Conservation (phyloP, 2,797 vertebrate genomes). For the Chiloscyllium punctatum region DNA sequence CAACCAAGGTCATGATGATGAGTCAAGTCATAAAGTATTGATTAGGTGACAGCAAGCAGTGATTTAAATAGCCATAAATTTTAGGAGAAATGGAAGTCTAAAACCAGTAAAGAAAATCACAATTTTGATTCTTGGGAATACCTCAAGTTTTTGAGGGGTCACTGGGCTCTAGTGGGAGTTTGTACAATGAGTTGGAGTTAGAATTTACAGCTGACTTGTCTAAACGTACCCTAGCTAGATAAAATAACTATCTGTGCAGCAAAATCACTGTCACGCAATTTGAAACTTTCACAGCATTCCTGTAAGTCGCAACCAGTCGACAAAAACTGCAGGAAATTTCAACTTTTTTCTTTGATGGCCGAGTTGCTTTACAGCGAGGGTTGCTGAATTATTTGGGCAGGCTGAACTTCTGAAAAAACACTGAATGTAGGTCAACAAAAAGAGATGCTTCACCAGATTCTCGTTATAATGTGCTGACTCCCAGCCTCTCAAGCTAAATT, state of each 20-base stretch:
- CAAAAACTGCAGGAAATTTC: not conserved
- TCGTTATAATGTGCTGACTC: conserved; percentile 31
- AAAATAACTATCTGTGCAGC: not conserved
- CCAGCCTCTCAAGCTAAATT: conserved; percentile 28
- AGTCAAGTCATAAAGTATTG: not conserved
- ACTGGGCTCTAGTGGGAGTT: not conserved
- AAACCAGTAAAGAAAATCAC: not conserved
- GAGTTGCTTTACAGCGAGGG: not conserved
- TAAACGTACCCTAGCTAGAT: not conserved
- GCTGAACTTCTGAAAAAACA: not conserved
- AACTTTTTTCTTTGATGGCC: not conserved
- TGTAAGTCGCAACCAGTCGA: not conserved
- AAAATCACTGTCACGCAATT: not conserved
- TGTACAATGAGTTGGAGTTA: not conserved
- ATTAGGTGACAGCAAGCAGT: not conserved
- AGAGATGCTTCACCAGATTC: conserved; percentile 28
- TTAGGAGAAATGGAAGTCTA: too few species aligned
- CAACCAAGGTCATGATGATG: not conserved
- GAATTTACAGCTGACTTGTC: not conserved
- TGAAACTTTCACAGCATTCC: not conserved
- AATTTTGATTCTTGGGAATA: not conserved
- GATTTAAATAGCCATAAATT: not conserved
- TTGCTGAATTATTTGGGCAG: conserved; percentile 14
- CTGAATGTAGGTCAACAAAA: conserved; percentile 31
- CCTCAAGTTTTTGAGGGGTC: too few species aligned